A percentile compares a stretch with the other conserved stretches of the same genome.
Evolutionary conservation across 2,888 invertebrate species (phyloP).

Genomic region (Smittia sp.): DNA sequence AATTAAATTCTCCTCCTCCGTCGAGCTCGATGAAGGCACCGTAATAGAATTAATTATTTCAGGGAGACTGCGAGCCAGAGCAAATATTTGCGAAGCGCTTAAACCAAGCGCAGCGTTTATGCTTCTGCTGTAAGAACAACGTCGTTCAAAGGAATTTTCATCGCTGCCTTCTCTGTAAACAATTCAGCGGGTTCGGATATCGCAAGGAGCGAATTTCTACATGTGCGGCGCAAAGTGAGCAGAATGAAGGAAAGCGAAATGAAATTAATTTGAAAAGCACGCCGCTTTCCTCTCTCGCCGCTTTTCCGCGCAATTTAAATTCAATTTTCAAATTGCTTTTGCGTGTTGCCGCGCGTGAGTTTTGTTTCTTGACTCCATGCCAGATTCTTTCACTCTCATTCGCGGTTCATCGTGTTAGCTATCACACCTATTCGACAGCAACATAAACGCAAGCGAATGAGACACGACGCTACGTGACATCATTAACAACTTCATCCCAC

Average conservation of each 20-base stretch:
- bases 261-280: constrained; percentile 32
- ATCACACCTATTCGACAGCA: not conserved
- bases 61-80: not conserved
- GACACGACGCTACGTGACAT: constrained; percentile 28
- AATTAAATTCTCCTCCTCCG: not conserved
- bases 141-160: no score
- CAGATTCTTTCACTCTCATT: not conserved
- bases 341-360: constrained; percentile 28
- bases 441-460: not conserved
- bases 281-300: constrained; percentile 7
- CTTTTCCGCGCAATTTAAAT: constrained; percentile 39
- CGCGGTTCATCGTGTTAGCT: not conserved
- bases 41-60: constrained; percentile 17
- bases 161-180: no score
- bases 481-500: constrained; percentile 25
- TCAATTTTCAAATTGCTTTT: constrained; percentile 40
- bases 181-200: no score
- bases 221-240: not conserved
- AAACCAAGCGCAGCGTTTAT: not conserved
- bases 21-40: no score
- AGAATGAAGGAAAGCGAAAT: constrained; percentile 15
- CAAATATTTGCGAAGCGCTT: constrained; percentile 13
- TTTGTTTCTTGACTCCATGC: not conserved
- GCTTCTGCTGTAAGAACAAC: not conserved
- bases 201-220: not conserved